phyloP scores from a whole-genome alignment of 2,797 vertebrate genomes.

The Thalassophryne amazonica region DNA sequence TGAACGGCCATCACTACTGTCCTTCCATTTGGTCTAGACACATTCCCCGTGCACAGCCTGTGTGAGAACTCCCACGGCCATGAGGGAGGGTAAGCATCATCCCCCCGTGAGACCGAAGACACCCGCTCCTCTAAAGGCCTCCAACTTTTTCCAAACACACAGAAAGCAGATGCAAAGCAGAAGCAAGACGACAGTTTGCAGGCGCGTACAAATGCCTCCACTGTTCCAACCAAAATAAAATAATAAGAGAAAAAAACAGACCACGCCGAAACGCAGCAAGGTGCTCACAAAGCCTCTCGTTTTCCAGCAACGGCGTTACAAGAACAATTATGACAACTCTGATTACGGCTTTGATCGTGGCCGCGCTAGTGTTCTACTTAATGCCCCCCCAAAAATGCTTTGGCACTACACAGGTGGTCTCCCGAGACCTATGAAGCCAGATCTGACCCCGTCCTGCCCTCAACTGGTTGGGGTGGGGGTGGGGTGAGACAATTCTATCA shows the following conservation, averaged over 20 bases:
- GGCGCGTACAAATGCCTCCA: slow-evolving; percentile 28
- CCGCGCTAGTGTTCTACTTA: slow-evolving; percentile 61
- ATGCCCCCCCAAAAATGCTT: slow-evolving; percentile 55
- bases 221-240: slow-evolving; percentile 50
- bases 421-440: slow-evolving; percentile 60
- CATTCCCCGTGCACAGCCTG: slow-evolving; percentile 64
- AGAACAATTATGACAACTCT: slow-evolving; percentile 69
- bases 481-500: slow-evolving; percentile 62
- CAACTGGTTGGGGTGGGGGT: too few relatives aligned
- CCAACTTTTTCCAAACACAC: slow-evolving; percentile 70
- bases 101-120: slow-evolving; percentile 59
- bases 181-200: slow-evolving; percentile 65
- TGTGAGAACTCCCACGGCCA: slow-evolving; percentile 75
- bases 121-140: slow-evolving; percentile 63
- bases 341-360: slow-evolving; percentile 68
- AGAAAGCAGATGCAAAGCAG: slow-evolving; percentile 70
- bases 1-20: slow-evolving; percentile 47
- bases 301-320: slow-evolving; percentile 64
- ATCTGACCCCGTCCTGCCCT: slow-evolving; percentile 71
- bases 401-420: slow-evolving; percentile 65
- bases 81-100: slow-evolving; percentile 50
- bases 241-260: slow-evolving; percentile 40
- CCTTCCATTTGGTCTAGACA: slow-evolving; percentile 45
- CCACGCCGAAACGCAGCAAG: slow-evolving; percentile 59
- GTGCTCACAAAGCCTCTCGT: slow-evolving; percentile 57